These are phyloP conservation scores for Calliopsis andreniformis DNA, from an alignment of 1,140 invertebrate genomes.

Conservation along the genomic window DNA sequence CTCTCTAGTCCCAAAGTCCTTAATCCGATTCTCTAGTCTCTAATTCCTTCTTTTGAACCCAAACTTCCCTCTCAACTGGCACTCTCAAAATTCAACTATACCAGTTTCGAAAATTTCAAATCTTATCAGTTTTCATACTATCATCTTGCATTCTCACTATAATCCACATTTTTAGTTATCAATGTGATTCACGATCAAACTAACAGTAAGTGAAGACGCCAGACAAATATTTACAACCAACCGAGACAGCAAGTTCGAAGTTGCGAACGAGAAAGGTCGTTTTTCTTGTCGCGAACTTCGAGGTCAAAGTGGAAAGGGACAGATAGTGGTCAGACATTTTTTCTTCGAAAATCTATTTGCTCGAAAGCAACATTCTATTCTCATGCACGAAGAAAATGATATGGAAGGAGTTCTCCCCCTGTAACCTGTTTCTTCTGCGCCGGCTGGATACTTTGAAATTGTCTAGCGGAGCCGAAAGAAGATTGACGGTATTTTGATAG, in stretches of 20 bases:
- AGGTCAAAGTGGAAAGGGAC: slow-evolving; percentile 43
- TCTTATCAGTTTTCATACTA: no score
- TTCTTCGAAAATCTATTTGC: slow-evolving; percentile 34
- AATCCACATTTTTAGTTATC: no score
- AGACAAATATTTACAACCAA: slow-evolving; percentile 63
- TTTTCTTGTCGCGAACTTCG: slow-evolving; percentile 53
- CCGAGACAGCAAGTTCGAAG: no score
- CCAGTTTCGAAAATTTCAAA: no score
- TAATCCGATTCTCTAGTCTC: no score
- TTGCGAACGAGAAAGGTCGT: no score
- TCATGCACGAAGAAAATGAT: slow-evolving; percentile 12
- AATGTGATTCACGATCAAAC: slow-evolving; percentile 64
- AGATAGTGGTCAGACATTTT: slow-evolving; percentile 24
- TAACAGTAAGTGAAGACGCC: slow-evolving; percentile 58
- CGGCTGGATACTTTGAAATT: slow-evolving; percentile 26
- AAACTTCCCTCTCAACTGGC: no score
- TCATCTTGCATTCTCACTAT: no score
- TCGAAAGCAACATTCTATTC: slow-evolving; percentile 32
- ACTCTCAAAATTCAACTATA: no score
- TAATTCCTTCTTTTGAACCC: no score
- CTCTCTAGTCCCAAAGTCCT: no score
- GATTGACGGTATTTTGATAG: slow-evolving; percentile 40
- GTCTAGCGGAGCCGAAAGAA: slow-evolving; percentile 5
- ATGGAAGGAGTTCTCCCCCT: not conserved
- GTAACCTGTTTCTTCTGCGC: slow-evolving; percentile 6